A percentile compares a stretch with the other conserved stretches of the same genome.
These are phyloP conservation scores for Oxytorus armatus DNA, from an alignment of 2,888 invertebrate genomes.

Conservation along the genomic window DNA sequence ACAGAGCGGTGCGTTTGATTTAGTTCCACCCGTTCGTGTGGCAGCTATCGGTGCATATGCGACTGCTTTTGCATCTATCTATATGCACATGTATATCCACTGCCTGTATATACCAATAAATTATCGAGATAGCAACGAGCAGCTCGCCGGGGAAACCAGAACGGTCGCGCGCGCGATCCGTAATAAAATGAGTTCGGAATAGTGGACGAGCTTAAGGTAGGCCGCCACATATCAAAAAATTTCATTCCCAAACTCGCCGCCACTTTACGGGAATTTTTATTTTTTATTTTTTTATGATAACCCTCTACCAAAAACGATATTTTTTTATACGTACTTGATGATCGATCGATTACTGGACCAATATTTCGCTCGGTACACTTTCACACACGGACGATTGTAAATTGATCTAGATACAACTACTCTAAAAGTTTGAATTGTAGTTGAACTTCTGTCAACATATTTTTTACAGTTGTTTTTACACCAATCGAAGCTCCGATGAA, in stretches of 20 bases:
- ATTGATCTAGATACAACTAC: no score
- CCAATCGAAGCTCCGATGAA: neutral
- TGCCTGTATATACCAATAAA: constrained; percentile 46
- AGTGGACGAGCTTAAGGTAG: constrained; percentile 18
- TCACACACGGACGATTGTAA: no score
- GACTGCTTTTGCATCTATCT: constrained; percentile 22
- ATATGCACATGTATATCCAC: constrained; percentile 5
- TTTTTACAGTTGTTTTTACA: neutral
- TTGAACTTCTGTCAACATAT: no score
- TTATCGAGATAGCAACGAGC: constrained; percentile 57
- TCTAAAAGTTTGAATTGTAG: no score
- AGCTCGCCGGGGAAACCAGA: constrained; percentile 33
- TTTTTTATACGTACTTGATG: no score
- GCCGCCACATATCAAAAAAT: neutral
- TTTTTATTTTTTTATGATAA: no score
- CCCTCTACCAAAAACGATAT: no score
- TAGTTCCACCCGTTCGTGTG: constrained; percentile 61
- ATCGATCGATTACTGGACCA: no score
- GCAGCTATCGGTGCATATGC: constrained; percentile 55
- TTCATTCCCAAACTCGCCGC: no score
- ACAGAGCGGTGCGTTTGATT: constrained; percentile 64
- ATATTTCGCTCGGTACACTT: no score
- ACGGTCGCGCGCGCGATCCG: constrained; percentile 1
- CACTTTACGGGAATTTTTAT: no score
- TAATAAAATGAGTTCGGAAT: constrained; percentile 32